phyloP scores from a whole-genome alignment of 2,797 vertebrate genomes.

The Tokudaia muenninki region DNA sequence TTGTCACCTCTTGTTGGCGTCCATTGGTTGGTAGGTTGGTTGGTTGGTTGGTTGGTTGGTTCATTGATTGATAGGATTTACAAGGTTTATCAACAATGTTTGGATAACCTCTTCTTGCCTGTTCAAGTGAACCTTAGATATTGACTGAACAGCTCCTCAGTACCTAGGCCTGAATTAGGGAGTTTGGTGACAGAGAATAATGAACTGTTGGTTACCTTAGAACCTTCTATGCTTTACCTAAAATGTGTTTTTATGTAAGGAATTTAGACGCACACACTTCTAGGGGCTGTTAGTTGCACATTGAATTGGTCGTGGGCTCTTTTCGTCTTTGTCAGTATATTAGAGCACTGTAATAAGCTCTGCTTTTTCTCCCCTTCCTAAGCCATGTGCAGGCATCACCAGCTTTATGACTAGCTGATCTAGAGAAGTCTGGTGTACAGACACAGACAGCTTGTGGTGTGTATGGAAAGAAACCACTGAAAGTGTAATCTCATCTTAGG shows the following conservation, averaged over 20 bases:
- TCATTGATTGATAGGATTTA: neutral
- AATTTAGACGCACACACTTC: neutral
- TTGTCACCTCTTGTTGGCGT: neutral
- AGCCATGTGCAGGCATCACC: neutral
- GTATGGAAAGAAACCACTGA: neutral
- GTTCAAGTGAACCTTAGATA: neutral
- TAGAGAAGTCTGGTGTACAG: conserved; percentile 1
- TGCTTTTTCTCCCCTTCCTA: neutral
- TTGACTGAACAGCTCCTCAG: neutral
- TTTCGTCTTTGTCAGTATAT: neutral
- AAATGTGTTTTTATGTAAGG: neutral
- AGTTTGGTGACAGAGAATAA: neutral
- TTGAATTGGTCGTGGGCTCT: neutral
- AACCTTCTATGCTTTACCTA: neutral
- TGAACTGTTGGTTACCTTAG: neutral
- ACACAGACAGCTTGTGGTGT: neutral
- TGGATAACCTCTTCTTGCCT: conserved; percentile 6
- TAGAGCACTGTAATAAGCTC: neutral
- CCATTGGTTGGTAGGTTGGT: neutral
- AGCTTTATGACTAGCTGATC: conserved; percentile 3
- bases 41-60: neutral
- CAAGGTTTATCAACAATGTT: neutral
- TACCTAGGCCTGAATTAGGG: neutral
- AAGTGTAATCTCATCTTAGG: neutral
- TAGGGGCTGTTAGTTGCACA: neutral